These are phyloP conservation scores for Graptemys geographica DNA, from an alignment of 2,797 vertebrate genomes.

Conservation along the genomic window DNA sequence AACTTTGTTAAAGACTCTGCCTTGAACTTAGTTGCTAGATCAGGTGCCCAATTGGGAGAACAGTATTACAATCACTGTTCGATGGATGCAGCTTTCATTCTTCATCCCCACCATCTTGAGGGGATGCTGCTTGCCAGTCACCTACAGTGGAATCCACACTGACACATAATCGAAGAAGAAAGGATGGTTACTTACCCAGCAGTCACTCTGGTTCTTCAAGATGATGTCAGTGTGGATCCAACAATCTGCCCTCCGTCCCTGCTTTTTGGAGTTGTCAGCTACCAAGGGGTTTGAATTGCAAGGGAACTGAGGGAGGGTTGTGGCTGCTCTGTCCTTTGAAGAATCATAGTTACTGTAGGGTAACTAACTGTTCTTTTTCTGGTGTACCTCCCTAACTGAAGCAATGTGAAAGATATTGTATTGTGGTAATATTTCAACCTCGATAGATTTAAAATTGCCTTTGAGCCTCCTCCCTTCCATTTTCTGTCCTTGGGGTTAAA, in stretches of 20 bases:
- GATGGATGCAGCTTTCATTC: not conserved
- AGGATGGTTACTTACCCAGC: not conserved
- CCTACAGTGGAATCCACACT: not conserved
- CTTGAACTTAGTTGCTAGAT: not conserved
- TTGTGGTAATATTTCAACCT: constrained; percentile 42
- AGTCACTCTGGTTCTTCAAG: not conserved
- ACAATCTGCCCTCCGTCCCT: not conserved
- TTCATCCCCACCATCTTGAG: not conserved
- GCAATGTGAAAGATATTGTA: constrained; percentile 31
- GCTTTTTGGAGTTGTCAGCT: not conserved
- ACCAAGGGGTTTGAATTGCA: not conserved
- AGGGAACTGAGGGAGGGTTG: not conserved
- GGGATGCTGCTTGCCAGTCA: not conserved
- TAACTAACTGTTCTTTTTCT: not conserved
- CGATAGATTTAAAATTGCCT: constrained; percentile 57
- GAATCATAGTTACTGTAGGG: not conserved
- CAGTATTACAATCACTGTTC: rapidly evolving
- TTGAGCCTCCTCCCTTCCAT: constrained; percentile 36
- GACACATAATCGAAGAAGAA: rapidly evolving
- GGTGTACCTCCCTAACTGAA: constrained; percentile 27
- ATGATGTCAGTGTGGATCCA: not conserved
- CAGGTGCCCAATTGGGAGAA: rapidly evolving
- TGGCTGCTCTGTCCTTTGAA: not conserved
- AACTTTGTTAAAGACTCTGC: not conserved
- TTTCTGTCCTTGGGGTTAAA: constrained; percentile 67